Evolutionary conservation across 2,113 vertebrate species (phyloP).

Genomic region (Oceanites oceanicus): DNA sequence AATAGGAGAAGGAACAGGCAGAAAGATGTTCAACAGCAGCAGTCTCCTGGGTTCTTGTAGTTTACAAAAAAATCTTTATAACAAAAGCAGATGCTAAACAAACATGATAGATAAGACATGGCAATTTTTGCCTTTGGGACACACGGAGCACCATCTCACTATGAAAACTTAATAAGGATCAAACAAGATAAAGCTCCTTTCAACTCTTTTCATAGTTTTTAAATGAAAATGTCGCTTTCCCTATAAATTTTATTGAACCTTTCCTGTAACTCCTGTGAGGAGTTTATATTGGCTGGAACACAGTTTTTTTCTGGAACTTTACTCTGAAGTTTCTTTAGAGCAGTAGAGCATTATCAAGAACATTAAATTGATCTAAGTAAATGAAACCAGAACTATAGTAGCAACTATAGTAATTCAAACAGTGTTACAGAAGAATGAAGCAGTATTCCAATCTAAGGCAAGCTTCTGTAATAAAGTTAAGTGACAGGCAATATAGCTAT

Average conservation of each 20-base stretch:
- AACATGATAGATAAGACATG: background rate
- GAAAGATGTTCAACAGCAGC: background rate
- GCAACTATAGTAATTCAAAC: background rate
- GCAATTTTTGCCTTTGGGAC: background rate
- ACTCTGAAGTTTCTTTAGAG: background rate
- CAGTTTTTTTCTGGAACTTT: background rate
- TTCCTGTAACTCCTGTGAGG: background rate
- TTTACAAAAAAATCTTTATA: background rate
- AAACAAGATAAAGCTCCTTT: slow-evolving; percentile 8
- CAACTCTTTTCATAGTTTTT: background rate
- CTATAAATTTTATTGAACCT: background rate
- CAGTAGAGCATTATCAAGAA: background rate
- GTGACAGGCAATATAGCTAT: background rate
- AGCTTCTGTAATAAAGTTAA: background rate
- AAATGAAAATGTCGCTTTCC: slow-evolving; percentile 20
- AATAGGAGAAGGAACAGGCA: background rate
- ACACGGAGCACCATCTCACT: background rate
- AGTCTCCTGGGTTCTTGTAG: background rate
- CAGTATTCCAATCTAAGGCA: background rate
- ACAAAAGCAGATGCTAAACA: background rate
- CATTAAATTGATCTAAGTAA: background rate
- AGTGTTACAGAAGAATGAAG: background rate
- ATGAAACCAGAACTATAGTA: background rate
- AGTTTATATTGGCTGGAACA: background rate
- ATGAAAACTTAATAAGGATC: background rate